Base-by-base conservation (phyloP, 1,140 invertebrate genomes). In the Maconellicoccus hirsutus region DNA sequence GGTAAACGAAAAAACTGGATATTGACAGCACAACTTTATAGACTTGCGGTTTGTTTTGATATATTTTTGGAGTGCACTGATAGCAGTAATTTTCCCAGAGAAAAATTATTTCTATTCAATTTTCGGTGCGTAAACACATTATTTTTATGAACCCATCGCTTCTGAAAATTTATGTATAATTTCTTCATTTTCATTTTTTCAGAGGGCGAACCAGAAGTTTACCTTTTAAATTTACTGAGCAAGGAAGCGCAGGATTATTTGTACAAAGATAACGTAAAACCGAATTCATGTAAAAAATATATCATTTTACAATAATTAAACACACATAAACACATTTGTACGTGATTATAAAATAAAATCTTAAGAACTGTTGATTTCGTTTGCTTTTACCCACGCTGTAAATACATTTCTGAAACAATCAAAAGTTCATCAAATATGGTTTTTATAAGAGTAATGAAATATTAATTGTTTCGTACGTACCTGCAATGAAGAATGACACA, bases 401-500 rank as follows among this genome's bases (percentile, higher is more conserved):
- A 93, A 94, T 59, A 94, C 91, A 81, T 94, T 91, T 81, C 91
- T 93, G n/a, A 52, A 16, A 52, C n/a, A 52, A 3, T 52, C 42
- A 52, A 3, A 3, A 52, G 2, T 4, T 6, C 6, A 52, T 19
- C 3, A 52, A 52, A 52, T 3, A 6, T 8, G 10, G n/a, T 52
- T 52, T 16, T 52, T 52, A 52, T 16, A 52, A 3, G 42, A 52
- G 16, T n/a, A n/a, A n/a, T n/a, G 42, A 52, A 52, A 52, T 19
- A 19, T 52, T 2, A 2, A 52, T 16, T 3, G n/a, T 52, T 4
- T 52, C 6, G n/a, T 8, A 23, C 61, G 25, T 81, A 89, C 88
- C 89, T 91, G 86, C 94, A 97, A 81, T 98, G 94, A 78, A 88
- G 93, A 75, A 96, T 93, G 73, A 96, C 94, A 83, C 95, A 98